These are phyloP conservation scores for Scaptomyza caliginosa DNA, from an alignment of 2,888 invertebrate genomes.

Conservation along the genomic window DNA sequence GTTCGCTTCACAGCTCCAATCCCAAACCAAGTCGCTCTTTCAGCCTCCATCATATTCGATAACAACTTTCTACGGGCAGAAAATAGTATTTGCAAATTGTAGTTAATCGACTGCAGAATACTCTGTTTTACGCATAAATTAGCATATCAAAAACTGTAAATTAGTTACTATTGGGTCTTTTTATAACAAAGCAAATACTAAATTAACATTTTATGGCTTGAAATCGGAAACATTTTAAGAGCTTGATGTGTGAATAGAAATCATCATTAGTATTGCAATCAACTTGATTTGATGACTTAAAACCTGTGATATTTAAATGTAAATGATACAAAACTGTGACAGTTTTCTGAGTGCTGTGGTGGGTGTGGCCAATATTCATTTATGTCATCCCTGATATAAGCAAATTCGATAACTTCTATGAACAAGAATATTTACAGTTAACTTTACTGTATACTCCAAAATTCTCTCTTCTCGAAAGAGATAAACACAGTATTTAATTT, in stretches of 20 bases:
- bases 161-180: no score
- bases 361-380: background rate
- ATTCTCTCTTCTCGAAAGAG: background rate
- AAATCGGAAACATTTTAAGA: no score
- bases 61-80: slow-evolving; percentile 73
- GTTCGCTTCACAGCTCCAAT: slow-evolving; percentile 9
- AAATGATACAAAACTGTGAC: background rate
- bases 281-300: background rate
- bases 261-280: no score
- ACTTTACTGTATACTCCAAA: background rate
- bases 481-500: slow-evolving; percentile 30
- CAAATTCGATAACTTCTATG: no score
- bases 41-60: slow-evolving; percentile 64
- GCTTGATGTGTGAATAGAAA: no score
- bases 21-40: slow-evolving; percentile 20
- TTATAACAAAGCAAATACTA: no score
- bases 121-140: background rate
- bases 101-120: background rate
- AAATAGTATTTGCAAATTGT: slow-evolving; percentile 10
- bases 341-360: background rate
- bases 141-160: no score
- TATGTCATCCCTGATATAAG: no score
- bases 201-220: no score
- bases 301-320: background rate
- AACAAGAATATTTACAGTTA: no score